Evolutionary conservation across 1,140 invertebrate species (phyloP).

Genomic region (Drosophila prosaltans): DNA sequence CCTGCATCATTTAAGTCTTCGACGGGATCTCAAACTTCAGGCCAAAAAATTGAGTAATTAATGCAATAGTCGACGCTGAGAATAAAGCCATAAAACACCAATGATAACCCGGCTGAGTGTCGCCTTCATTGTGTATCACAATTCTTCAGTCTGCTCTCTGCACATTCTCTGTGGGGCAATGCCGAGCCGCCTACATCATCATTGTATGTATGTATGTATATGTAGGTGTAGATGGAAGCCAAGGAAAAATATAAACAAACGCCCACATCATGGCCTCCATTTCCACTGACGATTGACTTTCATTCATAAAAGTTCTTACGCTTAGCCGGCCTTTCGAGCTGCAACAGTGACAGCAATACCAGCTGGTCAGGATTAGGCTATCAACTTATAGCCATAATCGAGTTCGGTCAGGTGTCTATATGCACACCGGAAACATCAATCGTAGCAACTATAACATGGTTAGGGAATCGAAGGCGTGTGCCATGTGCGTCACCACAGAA

Average conservation of each 20-base stretch:
- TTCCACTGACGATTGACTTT: constrained; percentile 58
- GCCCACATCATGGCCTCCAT: constrained; percentile 52
- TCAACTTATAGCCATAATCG: constrained; percentile 1
- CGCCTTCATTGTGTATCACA: not conserved
- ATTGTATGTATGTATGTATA: constrained; percentile 16
- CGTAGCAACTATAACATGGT: no score
- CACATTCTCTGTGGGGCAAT: not conserved
- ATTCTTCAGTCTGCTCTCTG: not conserved
- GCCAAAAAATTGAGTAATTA: constrained; percentile 57
- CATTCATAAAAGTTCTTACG: constrained; percentile 72
- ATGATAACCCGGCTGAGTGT: not conserved
- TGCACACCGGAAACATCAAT: no score
- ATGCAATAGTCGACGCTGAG: constrained; percentile 8
- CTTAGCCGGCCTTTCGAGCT: constrained; percentile 10
- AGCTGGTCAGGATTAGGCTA: constrained; percentile 1
- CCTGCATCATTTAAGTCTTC: not conserved
- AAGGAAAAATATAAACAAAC: constrained; percentile 69
- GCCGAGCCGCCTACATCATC: constrained; percentile 1
- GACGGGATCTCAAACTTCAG: constrained; percentile 10
- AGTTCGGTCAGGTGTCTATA: no score
- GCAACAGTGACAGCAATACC: not conserved
- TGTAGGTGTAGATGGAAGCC: constrained; percentile 17
- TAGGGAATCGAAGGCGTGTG: no score
- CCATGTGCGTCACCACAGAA: no score
- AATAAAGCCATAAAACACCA: not conserved